Evolutionary conservation across 2,113 vertebrate genomes (phyloP), one percentile per base, ranked within the genome.

Genomic region (Elephantulus edwardii): DNA sequence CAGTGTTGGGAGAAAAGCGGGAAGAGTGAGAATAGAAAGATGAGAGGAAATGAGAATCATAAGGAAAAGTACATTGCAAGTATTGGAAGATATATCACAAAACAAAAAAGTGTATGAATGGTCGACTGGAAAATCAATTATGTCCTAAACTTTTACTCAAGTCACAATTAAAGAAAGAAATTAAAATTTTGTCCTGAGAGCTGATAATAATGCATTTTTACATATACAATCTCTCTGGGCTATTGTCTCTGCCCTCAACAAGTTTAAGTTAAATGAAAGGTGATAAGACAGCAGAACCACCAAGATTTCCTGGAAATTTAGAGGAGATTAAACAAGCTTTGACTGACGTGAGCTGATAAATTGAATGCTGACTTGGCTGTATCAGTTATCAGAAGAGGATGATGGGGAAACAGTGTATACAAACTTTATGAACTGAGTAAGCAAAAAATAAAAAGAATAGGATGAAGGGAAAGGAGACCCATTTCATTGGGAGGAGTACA

Each of bases 181-280:
- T 78, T 35, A 86, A 77, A 88, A 52, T 35, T 91, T 60, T 28
- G 54, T n/a, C 14, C 60, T 74, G 30, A 60, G 20, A 92, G 76
- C 56, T 78, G 48, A 54, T 50, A 28, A 26, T 17, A 33, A 66
- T 54, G 20, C 35, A 20, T 42, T 68, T 50, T 50, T 81, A 20
- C 52, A 42, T 30, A 48, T 16, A 30, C 8, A 14, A 33, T 44
- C 9, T 88, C 80, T 74, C 20, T 77, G 46, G 71, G 60, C 40
- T 28, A 46, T 77, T 38, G 48, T 89, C 26, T 81, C 62, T 89
- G 38, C 77, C 58, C n/a, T 52, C 20, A 74, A 30, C 22, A 83
- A 80, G 35, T 72, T 60, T 62, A 82, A 94, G 83, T 68, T 28
- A 46, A 90, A 46, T 33, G 30, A 92, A 90, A 94, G n/a, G 28